These are phyloP conservation scores for Sphaeridia pumilis DNA, from an alignment of 2,888 invertebrate species.

Conservation along the genomic window DNA sequence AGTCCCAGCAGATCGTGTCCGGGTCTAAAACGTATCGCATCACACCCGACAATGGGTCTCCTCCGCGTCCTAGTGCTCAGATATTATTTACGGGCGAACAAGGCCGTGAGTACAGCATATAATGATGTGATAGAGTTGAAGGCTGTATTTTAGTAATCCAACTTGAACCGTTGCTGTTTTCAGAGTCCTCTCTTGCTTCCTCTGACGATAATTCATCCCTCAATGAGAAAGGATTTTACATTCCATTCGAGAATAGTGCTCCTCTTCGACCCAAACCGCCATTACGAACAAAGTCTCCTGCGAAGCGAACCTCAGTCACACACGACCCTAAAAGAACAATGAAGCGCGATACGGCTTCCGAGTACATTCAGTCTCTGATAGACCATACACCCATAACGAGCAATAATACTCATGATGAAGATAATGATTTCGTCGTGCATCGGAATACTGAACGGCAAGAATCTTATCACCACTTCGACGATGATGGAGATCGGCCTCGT, in stretches of 20 bases:
- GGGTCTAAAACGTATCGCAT: conserved; percentile 79
- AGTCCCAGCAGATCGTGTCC: conserved; percentile 53
- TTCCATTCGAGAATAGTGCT: conserved; percentile 79
- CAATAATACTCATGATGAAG: conserved; percentile 23
- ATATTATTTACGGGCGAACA: conserved; percentile 27
- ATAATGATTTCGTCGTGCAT: conserved; percentile 12
- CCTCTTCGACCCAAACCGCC: conserved; percentile 83
- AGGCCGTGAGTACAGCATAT: conserved; percentile 8
- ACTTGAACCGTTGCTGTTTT: background rate
- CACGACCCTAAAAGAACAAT: conserved; percentile 4
- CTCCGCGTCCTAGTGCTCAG: conserved; percentile 54
- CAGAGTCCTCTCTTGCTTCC: conserved; percentile 13
- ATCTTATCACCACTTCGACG: conserved; percentile 1
- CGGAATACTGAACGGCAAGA: conserved; percentile 2
- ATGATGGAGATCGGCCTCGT: conserved; percentile 16
- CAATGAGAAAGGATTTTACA: conserved; percentile 56
- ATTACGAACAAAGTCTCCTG: conserved; percentile 44
- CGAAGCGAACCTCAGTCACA: conserved; percentile 23
- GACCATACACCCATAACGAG: conserved; percentile 24
- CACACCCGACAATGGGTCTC: conserved; percentile 36
- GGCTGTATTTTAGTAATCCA: background rate
- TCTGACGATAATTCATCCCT: conserved; percentile 17
- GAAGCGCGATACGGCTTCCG: conserved; percentile 28
- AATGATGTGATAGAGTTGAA: background rate
- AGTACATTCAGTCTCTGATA: conserved; percentile 34